phyloP scores from a whole-genome alignment of 2,797 vertebrate genomes.

The Gadopsis bispinosus region DNA sequence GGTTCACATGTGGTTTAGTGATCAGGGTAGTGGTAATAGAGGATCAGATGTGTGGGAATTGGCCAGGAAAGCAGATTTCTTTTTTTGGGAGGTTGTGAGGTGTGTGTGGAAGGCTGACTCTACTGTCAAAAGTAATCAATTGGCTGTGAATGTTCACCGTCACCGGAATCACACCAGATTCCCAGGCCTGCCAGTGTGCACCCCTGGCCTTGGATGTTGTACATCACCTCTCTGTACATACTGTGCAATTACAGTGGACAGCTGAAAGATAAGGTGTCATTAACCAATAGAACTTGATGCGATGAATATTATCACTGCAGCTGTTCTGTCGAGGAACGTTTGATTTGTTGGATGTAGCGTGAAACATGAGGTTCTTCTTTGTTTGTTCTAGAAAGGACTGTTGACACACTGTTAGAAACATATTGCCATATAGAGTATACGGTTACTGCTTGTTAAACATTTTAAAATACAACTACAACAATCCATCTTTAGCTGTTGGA shows the following conservation, averaged over 20 bases:
- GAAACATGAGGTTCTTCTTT: constrained; percentile 4
- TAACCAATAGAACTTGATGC: constrained; percentile 5
- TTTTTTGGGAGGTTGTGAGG: background rate
- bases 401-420: constrained; percentile 7
- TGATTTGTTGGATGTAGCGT: constrained; percentile 31
- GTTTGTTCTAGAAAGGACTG: constrained; percentile 14
- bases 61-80: background rate
- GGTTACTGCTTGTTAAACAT: constrained; percentile 5
- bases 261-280: constrained; percentile 34
- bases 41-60: background rate
- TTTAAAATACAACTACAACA: constrained; percentile 15
- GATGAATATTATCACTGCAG: constrained; percentile 33
- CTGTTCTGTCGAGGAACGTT: constrained; percentile 21
- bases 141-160: constrained; percentile 13
- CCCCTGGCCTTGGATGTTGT: constrained; percentile 4
- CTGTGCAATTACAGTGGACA: background rate
- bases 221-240: constrained; percentile 7
- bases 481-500: background rate
- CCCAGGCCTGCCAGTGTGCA: constrained; percentile 28
- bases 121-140: background rate
- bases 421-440: constrained; percentile 8
- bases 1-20: background rate
- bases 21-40: constrained; percentile 14
- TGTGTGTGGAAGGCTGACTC: background rate
- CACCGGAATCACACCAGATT: constrained; percentile 24